Evolutionary conservation across 2,113 vertebrate species (phyloP).

Genomic region (Emydura subglobosa): DNA sequence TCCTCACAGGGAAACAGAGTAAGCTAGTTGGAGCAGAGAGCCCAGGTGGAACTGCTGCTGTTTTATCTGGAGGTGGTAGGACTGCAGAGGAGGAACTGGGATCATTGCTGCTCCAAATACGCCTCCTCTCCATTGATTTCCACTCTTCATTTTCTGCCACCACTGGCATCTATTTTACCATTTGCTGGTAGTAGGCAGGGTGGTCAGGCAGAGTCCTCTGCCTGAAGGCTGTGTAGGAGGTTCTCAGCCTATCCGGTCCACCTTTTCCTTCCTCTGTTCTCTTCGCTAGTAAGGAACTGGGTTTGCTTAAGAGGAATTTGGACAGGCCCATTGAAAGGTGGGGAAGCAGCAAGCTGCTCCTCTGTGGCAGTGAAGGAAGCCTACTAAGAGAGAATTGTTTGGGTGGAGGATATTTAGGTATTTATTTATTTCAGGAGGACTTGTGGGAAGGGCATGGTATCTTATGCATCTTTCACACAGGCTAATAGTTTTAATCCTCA

Average conservation of each 20-base stretch:
- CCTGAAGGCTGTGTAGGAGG: neutral
- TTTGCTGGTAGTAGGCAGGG: neutral
- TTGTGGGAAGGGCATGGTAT: constrained; percentile 51
- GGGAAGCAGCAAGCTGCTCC: neutral
- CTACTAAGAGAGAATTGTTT: neutral
- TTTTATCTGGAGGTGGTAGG: neutral
- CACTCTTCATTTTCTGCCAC: neutral
- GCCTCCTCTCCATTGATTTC: neutral
- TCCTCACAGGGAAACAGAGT: neutral
- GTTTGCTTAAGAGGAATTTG: neutral
- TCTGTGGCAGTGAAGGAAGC: neutral
- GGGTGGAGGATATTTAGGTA: constrained; percentile 22
- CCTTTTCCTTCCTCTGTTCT: neutral
- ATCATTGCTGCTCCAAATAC: neutral
- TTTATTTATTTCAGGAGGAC: constrained; percentile 30
- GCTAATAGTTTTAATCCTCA: constrained; percentile 50
- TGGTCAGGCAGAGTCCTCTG: neutral
- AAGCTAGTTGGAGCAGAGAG: neutral
- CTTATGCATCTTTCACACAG: constrained; percentile 55
- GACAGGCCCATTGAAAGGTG: neutral
- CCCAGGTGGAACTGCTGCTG: neutral
- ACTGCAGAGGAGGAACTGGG: neutral
- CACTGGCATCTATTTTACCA: neutral
- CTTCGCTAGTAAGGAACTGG: neutral
- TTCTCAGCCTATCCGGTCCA: neutral